Base-by-base conservation (phyloP, 2,888 invertebrate species). In the Hyposoter dolosus region DNA sequence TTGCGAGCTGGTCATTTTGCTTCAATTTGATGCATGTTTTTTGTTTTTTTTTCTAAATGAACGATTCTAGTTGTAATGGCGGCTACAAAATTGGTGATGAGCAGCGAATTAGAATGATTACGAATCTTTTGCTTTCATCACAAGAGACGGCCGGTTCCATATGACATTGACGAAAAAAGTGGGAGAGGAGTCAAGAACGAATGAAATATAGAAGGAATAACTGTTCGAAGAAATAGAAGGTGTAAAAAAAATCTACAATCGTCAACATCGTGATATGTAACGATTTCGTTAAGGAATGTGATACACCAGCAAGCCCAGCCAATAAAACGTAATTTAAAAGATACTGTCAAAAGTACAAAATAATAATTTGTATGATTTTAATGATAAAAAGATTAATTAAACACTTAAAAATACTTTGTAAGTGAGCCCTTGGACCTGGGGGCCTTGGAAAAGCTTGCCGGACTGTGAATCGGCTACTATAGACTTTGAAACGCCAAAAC, bases 261-360 rank as follows among this genome's bases (percentile, higher is more conserved):
- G 56, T 23, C 28, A 60, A 19, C 23, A 53, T n/a, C 15, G 66
- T 45, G 65, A 76, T 79, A 75, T 56, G 47, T 82, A 56, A 79
- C 76, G 85, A 83, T 85, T 78, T 80, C 66, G 47, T 80, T 60
- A 47, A 60, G 10, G 80, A 66, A 83, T 83, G 85, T 83, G 85
- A 85, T 85, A 85, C 79, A 80, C 71, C 69, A 76, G 79, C 79
- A 76, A 80, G 85, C 79, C 83, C 79, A 86, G 77, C 79, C 77
- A 83, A 75, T 79, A 79, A 40, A 40, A 82, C 63, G 63, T 82
- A 82, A 87, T 85, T 83, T 83, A 53, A 78, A 85, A 83, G 79
- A 86, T 86, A 88, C 85, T 87, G 87, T 87, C 84, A 82, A 87
- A 86, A 88, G 88, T 88, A 88, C 88, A 88, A 88, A 88, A 79